Evolutionary conservation across 2,888 invertebrate genomes (phyloP).

Genomic region (Serrognathus titanus): DNA sequence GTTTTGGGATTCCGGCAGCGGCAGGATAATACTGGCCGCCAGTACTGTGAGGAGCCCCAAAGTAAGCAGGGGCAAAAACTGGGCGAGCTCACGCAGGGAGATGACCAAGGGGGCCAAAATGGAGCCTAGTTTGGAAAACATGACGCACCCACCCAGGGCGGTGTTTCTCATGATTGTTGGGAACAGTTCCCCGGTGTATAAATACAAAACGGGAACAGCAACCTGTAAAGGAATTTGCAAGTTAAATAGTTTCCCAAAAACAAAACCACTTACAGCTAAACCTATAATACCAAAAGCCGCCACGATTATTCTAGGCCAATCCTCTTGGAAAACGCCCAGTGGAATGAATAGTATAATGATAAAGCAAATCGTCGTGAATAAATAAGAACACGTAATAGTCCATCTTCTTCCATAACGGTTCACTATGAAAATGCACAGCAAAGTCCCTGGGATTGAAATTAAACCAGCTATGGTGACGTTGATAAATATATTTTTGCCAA

Average conservation of each 20-base stretch:
- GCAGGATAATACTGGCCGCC: conserved; percentile 38
- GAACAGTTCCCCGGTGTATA: conserved; percentile 74
- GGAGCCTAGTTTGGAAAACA: conserved; percentile 74
- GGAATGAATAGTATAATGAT: conserved; percentile 53
- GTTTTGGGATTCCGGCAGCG: conserved; percentile 46
- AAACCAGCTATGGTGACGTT: conserved; percentile 55
- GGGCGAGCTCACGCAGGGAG: conserved; percentile 31
- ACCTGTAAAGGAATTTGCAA: conserved; percentile 47
- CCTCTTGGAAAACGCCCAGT: conserved; percentile 46
- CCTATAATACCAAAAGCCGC: conserved; percentile 64
- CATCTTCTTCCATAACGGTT: conserved; percentile 52
- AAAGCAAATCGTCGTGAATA: conserved; percentile 52
- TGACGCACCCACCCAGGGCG: conserved; percentile 70
- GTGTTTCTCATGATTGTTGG: conserved; percentile 76
- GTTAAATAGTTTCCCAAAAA: neutral
- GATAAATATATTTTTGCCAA: conserved; percentile 55
- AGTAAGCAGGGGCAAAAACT: conserved; percentile 39
- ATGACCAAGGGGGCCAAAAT: conserved; percentile 54
- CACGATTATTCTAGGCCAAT: conserved; percentile 57
- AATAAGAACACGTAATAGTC: conserved; percentile 52
- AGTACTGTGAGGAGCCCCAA: conserved; percentile 36
- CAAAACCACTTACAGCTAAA: conserved; percentile 55
- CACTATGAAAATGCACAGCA: conserved; percentile 53
- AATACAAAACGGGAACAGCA: conserved; percentile 59
- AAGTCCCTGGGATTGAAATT: conserved; percentile 54